Base-by-base conservation (phyloP, 2,797 vertebrate genomes). In the Pseudochirops cupreus region DNA sequence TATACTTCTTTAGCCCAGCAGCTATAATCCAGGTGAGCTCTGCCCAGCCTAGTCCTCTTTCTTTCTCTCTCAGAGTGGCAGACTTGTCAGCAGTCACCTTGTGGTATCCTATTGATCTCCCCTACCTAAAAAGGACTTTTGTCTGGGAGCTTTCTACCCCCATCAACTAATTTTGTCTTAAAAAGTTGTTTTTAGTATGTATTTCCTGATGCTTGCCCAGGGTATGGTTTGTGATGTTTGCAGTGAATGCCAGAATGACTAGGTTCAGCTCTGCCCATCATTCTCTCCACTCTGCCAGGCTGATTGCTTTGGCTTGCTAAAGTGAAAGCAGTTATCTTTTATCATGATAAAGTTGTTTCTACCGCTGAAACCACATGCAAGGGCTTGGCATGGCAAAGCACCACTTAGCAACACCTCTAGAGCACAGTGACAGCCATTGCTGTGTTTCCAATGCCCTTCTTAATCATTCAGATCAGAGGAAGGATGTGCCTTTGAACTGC, bases 391-490 rank as follows among this genome's bases (percentile, higher is more conserved):
- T 55, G 92, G 58, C 92, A 96, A 96, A 97, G 91, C 56, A 56
- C 58, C 91, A 39, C 92, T 92, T 54, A 13, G 7, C 33, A 92
- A 50, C 29, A 0, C n/a, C 95, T 97, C 56, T 9, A 1, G 92
- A 95, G 56, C 24, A 89, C 93, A 82, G 82, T 0, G 0, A 62
- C 59, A 98, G 94, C 1, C 3, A 95, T 46, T 62, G 92, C 93
- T 96, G 0, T 56, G 58, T 97, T 97, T 94, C 96, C 97, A 95
- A 74, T 92, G 56, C 90, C 58, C 82, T 97, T 95, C 93, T 95
- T 96, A 91, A 96, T 96, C 93, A 91, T 94, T 97, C 91, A 95
- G 93, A 96, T 82, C 55, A 4, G 5, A 97, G 95, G 1, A 94
- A 93, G 52, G 91, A 4, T 0, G 0, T 90, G 93, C 62, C 57